Evolutionary conservation across 2,113 vertebrate genomes (phyloP), one percentile per base, ranked within the genome.

Genomic region (Rhipidura dahli): DNA sequence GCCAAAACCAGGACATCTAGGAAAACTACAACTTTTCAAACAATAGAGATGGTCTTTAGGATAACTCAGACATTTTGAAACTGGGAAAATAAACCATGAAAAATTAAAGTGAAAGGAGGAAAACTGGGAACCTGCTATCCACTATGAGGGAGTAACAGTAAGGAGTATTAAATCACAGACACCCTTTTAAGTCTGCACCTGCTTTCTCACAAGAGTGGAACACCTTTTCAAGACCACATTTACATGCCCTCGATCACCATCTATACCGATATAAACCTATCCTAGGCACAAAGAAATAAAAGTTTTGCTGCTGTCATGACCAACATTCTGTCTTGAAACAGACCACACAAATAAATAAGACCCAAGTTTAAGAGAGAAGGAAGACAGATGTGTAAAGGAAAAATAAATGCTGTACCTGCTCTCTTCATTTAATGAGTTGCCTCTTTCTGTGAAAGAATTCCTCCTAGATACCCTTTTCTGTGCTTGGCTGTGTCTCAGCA

Each of bases 391-490:
- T 37, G 22, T 23, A 68, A 92, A 13, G 35, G 47, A 70, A 90
- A 93, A 87, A 88, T 30, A 80, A 94, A 73, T 19, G 4, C 11
- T 68, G 44, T 97, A 97, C 97, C 96, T 96, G 69, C 6, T 92
- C 2, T 90, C 44, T 84, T 84, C 63, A 40, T 57, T 78, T 57
- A 95, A 66, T 75, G 51, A 72, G 51, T 57, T 69, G 53, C 49
- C 35, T 93, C 57, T 56, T 49, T 49, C 30, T 87, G 57, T 68
- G 80, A 91, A 76, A 45, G 66, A 93, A 85, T 84, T 93, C 69
- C 64, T 90, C 37, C 63, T 79, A 70, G 51, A 63, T 47, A 77
- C 33, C 7, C 45, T 85, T 79, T 87, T 78, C 37, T 94, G 5
- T 89, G 49, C 56, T 50, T 79, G 39, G 15, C 59, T 84, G 51